Evolutionary conservation across 2,113 vertebrate genomes (phyloP), one percentile per base, ranked within the genome.

Genomic region (Myrmecobius fasciatus): DNA sequence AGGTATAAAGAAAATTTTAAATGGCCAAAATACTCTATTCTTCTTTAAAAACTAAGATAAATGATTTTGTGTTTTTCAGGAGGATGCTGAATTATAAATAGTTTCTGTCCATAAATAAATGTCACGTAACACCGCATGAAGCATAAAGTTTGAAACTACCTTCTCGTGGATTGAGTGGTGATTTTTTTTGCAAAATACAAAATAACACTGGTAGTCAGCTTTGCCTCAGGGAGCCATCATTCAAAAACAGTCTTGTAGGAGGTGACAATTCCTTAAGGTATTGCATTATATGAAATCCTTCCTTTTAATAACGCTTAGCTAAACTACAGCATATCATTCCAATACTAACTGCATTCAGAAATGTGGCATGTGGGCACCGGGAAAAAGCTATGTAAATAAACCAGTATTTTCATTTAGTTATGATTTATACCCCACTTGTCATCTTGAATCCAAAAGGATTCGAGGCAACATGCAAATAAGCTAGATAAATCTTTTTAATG

Each of bases 11-110:
- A 95, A 94, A 2, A 36, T 95, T 97, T 97, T 97, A 97, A 95
- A 96, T 93, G 97, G 49, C 95, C 96, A 97, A 96, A 98, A 98
- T 97, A 95, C 36, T 52, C 96, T 97, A 93, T 98, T 95, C 97
- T 96, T 98, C 98, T 96, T 97, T 97, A 98, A 96, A 96, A 48
- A 96, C 90, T 96, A 91, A 97, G 56, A 96, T 92, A 97, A 98
- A 89, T n/a, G 94, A 90, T 95, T 98, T 96, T 96, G 54, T 91
- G 97, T 92, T 47, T 97, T 98, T 94, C 89, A 93, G 51, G 96
- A 94, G 93, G 92, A 95, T 96, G 91, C 8, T 92, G 89, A 94
- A 96, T 98, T 97, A 95, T 93, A 92, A 97, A 91, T 91, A 94
- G 97, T 98, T 96, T 89, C 94, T 96, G 83, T 94, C 95, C 91